phyloP scores from a whole-genome alignment of 2,113 vertebrate species.

The Mus pahari region DNA sequence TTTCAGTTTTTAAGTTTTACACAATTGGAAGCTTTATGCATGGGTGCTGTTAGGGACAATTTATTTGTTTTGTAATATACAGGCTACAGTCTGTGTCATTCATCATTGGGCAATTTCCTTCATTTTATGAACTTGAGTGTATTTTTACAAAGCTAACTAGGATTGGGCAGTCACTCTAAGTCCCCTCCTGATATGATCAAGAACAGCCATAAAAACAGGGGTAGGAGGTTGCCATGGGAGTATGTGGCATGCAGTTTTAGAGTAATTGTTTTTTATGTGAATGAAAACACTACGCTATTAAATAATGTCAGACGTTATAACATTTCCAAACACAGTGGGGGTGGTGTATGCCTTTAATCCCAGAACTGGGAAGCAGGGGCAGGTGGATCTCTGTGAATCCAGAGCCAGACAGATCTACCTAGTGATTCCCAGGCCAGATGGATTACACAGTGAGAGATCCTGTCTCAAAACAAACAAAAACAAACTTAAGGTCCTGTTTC shows the following conservation, averaged over 20 bases:
- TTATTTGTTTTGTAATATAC: slow-evolving; percentile 22
- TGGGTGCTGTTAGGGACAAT: background rate
- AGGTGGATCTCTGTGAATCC: background rate
- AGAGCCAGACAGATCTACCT: background rate
- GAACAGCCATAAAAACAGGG: background rate
- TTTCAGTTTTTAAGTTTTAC: background rate
- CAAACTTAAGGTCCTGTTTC: background rate
- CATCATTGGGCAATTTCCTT: background rate
- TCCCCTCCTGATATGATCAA: background rate
- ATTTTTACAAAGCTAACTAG: background rate
- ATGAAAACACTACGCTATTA: background rate
- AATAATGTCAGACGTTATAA: background rate
- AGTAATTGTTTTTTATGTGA: background rate
- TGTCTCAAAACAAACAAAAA: background rate
- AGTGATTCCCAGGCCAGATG: background rate
- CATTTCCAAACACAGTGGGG: no score
- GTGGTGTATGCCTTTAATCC: background rate
- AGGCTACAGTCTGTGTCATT: background rate
- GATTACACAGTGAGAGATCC: background rate
- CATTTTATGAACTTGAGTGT: background rate
- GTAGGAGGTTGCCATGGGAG: no score
- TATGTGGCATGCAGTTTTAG: background rate
- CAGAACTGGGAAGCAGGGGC: no score
- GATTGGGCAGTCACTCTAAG: background rate
- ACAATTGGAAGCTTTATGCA: background rate